phyloP scores from a whole-genome alignment of 2,797 vertebrate species.

The Austrolebias charrua region DNA sequence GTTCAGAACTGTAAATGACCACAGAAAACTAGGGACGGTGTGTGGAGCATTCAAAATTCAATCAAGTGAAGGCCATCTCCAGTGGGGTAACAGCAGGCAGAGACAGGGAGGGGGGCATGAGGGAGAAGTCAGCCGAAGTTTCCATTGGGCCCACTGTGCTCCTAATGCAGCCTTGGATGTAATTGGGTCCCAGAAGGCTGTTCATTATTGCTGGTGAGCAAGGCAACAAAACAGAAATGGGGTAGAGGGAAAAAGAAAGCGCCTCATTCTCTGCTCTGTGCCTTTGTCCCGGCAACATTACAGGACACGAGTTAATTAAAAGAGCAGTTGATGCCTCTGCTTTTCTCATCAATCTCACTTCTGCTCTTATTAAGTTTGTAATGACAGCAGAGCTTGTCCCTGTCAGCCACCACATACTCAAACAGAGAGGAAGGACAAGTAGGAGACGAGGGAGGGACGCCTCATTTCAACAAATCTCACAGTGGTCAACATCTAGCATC shows the following conservation, averaged over 20 bases:
- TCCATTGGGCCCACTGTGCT: slow-evolving; percentile 75
- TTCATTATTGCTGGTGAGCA: slow-evolving; percentile 79
- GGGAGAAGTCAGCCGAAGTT: slow-evolving; percentile 75
- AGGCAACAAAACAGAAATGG: slow-evolving; percentile 73
- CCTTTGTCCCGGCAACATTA: slow-evolving; percentile 72
- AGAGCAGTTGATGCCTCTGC: slow-evolving; percentile 76
- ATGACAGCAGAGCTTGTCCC: slow-evolving; percentile 70
- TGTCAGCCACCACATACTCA: slow-evolving; percentile 56
- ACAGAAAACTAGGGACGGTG: slow-evolving; percentile 33
- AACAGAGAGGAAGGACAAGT: slow-evolving; percentile 24
- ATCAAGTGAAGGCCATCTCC: slow-evolving; percentile 77
- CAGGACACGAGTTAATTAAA: slow-evolving; percentile 82
- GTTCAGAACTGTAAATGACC: slow-evolving; percentile 51
- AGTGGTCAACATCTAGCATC: slow-evolving; percentile 62
- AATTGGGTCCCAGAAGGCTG: slow-evolving; percentile 85
- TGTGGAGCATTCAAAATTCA: slow-evolving; percentile 74
- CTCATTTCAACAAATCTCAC: slow-evolving; percentile 64
- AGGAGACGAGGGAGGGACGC: slow-evolving; percentile 42
- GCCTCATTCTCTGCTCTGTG: slow-evolving; percentile 64
- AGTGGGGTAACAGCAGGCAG: slow-evolving; percentile 63
- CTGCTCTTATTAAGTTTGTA: slow-evolving; percentile 79
- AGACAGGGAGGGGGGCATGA: slow-evolving; percentile 29
- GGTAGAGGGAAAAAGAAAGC: slow-evolving; percentile 66
- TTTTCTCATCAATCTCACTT: slow-evolving; percentile 80
- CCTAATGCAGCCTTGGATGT: slow-evolving; percentile 82